Evolutionary conservation across 2,797 vertebrate genomes (phyloP).

Genomic region (Oophaga sylvatica): DNA sequence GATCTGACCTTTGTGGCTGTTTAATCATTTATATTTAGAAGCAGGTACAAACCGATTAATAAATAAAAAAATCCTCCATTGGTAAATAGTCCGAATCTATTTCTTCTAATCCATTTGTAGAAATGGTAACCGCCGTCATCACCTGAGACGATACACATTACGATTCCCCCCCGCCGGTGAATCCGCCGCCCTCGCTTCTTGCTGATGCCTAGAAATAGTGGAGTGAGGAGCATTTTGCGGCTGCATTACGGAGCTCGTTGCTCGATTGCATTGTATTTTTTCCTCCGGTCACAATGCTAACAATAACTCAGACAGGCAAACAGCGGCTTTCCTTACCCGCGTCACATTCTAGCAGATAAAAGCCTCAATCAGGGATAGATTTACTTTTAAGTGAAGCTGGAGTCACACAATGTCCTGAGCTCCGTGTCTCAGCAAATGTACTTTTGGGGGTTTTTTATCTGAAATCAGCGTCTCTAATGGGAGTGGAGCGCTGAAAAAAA

Average conservation of each 20-base stretch:
- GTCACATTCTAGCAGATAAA: slow-evolving; percentile 58
- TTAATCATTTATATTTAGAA: slow-evolving; percentile 23
- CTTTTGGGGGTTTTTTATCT: slow-evolving; percentile 49
- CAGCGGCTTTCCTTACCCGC: slow-evolving; percentile 46
- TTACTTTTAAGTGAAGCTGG: slow-evolving; percentile 58
- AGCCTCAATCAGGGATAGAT: slow-evolving; percentile 61
- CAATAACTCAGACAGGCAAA: slow-evolving; percentile 47
- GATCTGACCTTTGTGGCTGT: slow-evolving; percentile 21
- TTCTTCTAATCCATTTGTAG: slow-evolving; percentile 9
- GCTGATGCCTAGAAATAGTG: slow-evolving; percentile 38
- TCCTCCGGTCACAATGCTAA: slow-evolving; percentile 35
- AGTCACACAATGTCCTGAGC: slow-evolving; percentile 59
- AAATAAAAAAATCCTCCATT: neutral
- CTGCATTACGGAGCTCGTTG: slow-evolving; percentile 38
- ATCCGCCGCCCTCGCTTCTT: slow-evolving; percentile 23
- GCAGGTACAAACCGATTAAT: slow-evolving; percentile 21
- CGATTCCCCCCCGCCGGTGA: neutral
- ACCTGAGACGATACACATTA: neutral
- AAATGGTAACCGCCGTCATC: slow-evolving; percentile 5
- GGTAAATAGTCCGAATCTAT: slow-evolving; percentile 13
- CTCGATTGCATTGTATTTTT: slow-evolving; percentile 55
- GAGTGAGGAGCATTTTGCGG: slow-evolving; percentile 35
- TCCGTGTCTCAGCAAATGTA: slow-evolving; percentile 52
- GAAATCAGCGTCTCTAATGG: slow-evolving; percentile 59
- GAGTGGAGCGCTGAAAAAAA: slow-evolving; percentile 57